Base-by-base conservation (phyloP, 1,140 invertebrate species). In the Melanaphis sacchari region DNA sequence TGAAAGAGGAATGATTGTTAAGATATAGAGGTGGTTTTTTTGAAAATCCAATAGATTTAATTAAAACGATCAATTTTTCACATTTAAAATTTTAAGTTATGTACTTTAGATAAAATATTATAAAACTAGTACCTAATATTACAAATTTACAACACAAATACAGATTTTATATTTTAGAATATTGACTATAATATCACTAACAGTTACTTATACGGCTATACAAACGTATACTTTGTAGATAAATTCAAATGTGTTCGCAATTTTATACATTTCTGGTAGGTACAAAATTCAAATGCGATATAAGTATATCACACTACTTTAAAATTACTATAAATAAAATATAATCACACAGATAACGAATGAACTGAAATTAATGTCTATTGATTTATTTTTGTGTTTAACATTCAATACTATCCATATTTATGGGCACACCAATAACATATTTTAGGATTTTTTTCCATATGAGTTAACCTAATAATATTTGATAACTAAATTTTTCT, bases 131-230 rank as follows among this genome's bases (percentile, higher is more conserved):
- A 87, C 5, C 38, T 84, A 84, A 40, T 84, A 84, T 40, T 41
- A 41, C 0, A 49, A 49, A 49, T 49, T 49, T 49, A 49, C 21
- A 52, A 49, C n/a, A 89, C 36, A 89, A 52, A 38, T 89, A 87
- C n/a, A 87, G 6, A 87, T 46, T n/a, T 87, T 46, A 46, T 46
- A 89, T 89, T 89, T 89, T 89, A 54, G 46, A 89, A 54, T 11
- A 89, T 89, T 4, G 31, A 89, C n/a, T 89, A 52, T 36, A 36
- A 52, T 36, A 36, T 52, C 36, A 3, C 36, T 89, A 89, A 89
- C 36, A 89, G 26, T 89, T 54, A 54, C 11, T 7, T 52, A 36
- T 1, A 22, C 22, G 36, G 9, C 36, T 54, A 89, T 38, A 54
- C 22, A 89, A 89, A 89, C 88, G 49, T 89, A 89, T 54, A 89